Conservation (phyloP, 2,113 vertebrate species). For the Salvator merianae region DNA sequence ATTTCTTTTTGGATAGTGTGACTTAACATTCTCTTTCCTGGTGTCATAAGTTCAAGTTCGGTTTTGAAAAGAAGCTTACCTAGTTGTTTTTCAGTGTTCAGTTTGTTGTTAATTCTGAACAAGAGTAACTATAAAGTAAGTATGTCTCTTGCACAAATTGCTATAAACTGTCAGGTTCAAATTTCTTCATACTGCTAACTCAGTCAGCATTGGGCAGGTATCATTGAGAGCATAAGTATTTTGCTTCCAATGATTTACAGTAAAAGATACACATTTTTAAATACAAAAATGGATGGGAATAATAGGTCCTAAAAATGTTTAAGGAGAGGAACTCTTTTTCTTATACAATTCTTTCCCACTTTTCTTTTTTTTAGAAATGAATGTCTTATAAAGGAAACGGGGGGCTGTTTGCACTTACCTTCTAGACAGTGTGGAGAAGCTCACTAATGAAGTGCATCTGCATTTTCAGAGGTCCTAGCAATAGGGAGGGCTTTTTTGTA, state of each 20-base stretch:
- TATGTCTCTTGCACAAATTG: neutral
- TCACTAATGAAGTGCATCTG: too few relatives aligned
- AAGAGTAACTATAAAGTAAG: neutral
- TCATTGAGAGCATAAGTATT: constrained; percentile 8
- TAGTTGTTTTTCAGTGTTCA: constrained; percentile 13
- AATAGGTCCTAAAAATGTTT: neutral
- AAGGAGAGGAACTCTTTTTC: too few relatives aligned
- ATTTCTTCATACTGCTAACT: constrained; percentile 29
- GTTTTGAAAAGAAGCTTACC: neutral
- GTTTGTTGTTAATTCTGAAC: neutral
- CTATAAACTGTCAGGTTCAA: constrained; percentile 20
- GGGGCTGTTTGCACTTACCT: too few relatives aligned
- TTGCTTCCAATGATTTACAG: neutral
- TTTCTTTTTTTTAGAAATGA: too few relatives aligned
- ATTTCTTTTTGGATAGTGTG: constrained; percentile 28
- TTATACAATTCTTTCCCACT: too few relatives aligned
- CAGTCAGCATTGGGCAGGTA: constrained; percentile 27
- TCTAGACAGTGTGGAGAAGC: too few relatives aligned
- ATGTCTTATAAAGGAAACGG: too few relatives aligned
- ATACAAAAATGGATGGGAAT: neutral
- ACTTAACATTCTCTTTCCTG: constrained; percentile 3
- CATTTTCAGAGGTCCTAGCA: too few relatives aligned
- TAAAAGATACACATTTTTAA: neutral
- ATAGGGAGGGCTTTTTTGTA: too few relatives aligned
- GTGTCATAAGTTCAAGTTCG: constrained; percentile 40